Evolutionary conservation across 2,888 invertebrate genomes (phyloP).

Genomic region (Eilema caniola): DNA sequence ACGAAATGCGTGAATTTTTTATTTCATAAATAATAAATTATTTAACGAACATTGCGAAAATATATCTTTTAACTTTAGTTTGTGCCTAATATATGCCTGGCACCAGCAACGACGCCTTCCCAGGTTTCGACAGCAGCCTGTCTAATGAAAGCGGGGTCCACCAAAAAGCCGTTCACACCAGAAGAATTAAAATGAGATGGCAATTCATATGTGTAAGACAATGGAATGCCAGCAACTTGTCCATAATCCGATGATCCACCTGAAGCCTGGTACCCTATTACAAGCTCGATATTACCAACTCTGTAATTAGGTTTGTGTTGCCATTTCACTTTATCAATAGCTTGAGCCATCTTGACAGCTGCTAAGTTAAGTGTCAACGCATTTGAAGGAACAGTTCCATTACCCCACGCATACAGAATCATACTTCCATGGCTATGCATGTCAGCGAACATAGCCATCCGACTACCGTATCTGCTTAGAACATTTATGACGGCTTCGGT

Average conservation of each 20-base stretch:
- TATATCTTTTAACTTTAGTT: neutral
- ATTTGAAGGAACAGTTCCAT: conserved; percentile 80
- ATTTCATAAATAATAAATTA: neutral
- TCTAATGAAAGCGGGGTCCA: conserved; percentile 82
- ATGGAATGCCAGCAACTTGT: conserved; percentile 76
- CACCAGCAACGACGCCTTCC: conserved; percentile 85
- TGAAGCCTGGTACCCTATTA: conserved; percentile 84
- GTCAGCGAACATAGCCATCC: conserved; percentile 89
- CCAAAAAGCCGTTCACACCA: conserved; percentile 81
- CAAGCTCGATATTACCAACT: conserved; percentile 79
- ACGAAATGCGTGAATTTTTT: neutral
- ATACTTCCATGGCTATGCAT: conserved; percentile 92
- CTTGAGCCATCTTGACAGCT: conserved; percentile 74
- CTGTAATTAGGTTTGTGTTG: conserved; percentile 74
- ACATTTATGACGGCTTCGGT: conserved; percentile 86
- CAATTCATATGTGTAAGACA: conserved; percentile 88
- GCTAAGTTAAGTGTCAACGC: conserved; percentile 70
- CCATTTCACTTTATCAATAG: conserved; percentile 81
- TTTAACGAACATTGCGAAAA: neutral
- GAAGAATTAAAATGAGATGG: conserved; percentile 63
- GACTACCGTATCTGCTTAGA: conserved; percentile 75
- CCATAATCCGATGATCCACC: conserved; percentile 89
- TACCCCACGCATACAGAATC: conserved; percentile 77
- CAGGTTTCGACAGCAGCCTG: conserved; percentile 88
- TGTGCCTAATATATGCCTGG: conserved; percentile 50